phyloP scores from a whole-genome alignment of 2,888 invertebrate species.

The Leptinotarsa juncta region DNA sequence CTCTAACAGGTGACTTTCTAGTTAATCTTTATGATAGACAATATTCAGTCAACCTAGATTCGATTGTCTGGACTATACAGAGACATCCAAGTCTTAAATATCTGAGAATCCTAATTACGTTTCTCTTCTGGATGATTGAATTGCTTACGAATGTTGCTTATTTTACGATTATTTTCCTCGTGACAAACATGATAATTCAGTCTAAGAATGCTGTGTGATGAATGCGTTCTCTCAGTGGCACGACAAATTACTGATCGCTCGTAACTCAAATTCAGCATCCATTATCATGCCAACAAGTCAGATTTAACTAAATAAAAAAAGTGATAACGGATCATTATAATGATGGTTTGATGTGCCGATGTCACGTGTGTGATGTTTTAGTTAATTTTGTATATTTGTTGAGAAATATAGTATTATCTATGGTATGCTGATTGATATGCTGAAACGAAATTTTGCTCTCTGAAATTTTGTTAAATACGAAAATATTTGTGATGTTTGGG shows the following conservation, averaged over 20 bases:
- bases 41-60: neutral
- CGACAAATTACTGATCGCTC: conserved; percentile 23
- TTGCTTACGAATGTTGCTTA: conserved; percentile 38
- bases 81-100: neutral
- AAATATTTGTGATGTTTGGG: too few species aligned
- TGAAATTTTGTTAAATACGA: too few species aligned
- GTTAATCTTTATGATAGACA: too few species aligned
- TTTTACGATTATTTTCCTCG: conserved; percentile 39
- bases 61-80: neutral
- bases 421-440: too few species aligned
- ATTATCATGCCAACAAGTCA: conserved; percentile 10
- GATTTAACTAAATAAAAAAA: neutral
- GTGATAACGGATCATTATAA: neutral
- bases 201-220: conserved; percentile 11
- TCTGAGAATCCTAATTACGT: conserved; percentile 35
- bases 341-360: neutral
- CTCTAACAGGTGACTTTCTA: too few species aligned
- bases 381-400: too few species aligned
- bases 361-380: neutral
- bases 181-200: conserved; percentile 39
- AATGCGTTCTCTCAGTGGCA: conserved; percentile 22
- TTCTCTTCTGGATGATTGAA: conserved; percentile 42
- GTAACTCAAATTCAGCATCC: conserved; percentile 21
- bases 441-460: too few species aligned
- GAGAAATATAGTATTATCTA: too few species aligned